These are phyloP conservation scores for Drosophila siamana DNA, from an alignment of 2,888 invertebrate species.

Conservation along the genomic window DNA sequence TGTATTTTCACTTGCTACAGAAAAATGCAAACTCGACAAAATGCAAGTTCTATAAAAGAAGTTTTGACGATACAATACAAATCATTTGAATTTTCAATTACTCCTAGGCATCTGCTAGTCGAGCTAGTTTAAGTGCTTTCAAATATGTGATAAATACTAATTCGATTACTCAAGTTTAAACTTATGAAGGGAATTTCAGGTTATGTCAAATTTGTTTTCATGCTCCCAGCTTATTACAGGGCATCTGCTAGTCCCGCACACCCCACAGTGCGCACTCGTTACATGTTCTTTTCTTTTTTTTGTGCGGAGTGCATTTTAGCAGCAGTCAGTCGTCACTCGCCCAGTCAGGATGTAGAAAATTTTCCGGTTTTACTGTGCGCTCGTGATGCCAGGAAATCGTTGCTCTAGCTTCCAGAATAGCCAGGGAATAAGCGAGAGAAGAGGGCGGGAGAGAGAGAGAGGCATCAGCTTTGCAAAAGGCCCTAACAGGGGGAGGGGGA, in stretches of 20 bases:
- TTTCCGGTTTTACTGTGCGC: slow-evolving; percentile 75
- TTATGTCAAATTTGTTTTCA: too few species aligned
- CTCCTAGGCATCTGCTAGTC: background rate
- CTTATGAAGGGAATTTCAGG: too few species aligned
- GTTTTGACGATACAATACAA: too few species aligned
- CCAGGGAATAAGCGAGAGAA: background rate
- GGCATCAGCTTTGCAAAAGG: too few species aligned
- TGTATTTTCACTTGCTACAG: too few species aligned
- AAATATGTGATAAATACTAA: too few species aligned
- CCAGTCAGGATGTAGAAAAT: slow-evolving; percentile 75
- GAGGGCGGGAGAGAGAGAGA: too few species aligned
- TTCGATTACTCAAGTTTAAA: too few species aligned
- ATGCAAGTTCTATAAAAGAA: too few species aligned
- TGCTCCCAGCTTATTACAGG: background rate
- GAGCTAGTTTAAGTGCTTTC: background rate
- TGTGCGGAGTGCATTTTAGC: slow-evolving; percentile 38
- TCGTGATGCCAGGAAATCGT: slow-evolving; percentile 74
- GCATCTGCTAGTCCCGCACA: background rate
- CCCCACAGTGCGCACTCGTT: background rate
- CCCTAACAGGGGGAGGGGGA: background rate
- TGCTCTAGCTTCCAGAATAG: slow-evolving; percentile 42
- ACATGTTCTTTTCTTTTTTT: slow-evolving; percentile 10
- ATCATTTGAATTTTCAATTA: too few species aligned
- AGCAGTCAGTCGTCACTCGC: slow-evolving; percentile 62
- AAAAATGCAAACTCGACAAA: too few species aligned